These are phyloP conservation scores for Tridacna gigas DNA, from an alignment of 2,888 invertebrate species.

Conservation along the genomic window DNA sequence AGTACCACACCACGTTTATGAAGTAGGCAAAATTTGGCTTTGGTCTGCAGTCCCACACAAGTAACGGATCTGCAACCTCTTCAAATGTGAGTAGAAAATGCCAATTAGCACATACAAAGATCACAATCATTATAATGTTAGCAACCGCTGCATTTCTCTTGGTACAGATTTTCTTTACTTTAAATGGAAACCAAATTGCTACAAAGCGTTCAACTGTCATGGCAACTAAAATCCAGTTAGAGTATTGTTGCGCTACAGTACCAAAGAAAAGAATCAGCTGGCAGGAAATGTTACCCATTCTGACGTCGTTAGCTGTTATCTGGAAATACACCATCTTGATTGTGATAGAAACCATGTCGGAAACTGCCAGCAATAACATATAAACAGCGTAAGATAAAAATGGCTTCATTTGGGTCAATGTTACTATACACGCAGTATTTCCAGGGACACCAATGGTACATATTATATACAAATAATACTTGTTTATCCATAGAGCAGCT, in stretches of 20 bases:
- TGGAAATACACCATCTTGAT: slow-evolving; percentile 69
- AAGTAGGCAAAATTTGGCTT: slow-evolving; percentile 58
- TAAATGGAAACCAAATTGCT: slow-evolving; percentile 79
- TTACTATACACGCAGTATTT: slow-evolving; percentile 74
- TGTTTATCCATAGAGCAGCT: slow-evolving; percentile 70
- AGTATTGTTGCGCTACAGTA: slow-evolving; percentile 71
- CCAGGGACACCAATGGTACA: slow-evolving; percentile 75
- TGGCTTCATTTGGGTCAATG: slow-evolving; percentile 73
- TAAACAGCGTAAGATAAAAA: slow-evolving; percentile 73
- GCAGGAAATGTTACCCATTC: slow-evolving; percentile 70
- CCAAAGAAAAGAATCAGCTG: slow-evolving; percentile 72
- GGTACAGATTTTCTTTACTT: slow-evolving; percentile 72
- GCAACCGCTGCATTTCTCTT: slow-evolving; percentile 58
- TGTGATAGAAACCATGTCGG: slow-evolving; percentile 73
- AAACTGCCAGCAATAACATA: slow-evolving; percentile 74
- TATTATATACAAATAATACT: slow-evolving; percentile 73
- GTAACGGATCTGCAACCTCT: slow-evolving; percentile 50
- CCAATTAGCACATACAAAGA: slow-evolving; percentile 67
- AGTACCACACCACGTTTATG: slow-evolving; percentile 71
- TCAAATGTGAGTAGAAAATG: slow-evolving; percentile 67
- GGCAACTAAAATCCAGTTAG: slow-evolving; percentile 80
- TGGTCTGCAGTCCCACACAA: slow-evolving; percentile 58
- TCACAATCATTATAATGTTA: slow-evolving; percentile 57
- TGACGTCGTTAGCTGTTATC: slow-evolving; percentile 66
- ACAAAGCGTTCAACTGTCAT: slow-evolving; percentile 80